Percentiles rank a stretch among this genome's conserved stretches.
These are phyloP conservation scores for Psittacula derbiana DNA, from an alignment of 2,797 vertebrate genomes.

Conservation along the genomic window DNA sequence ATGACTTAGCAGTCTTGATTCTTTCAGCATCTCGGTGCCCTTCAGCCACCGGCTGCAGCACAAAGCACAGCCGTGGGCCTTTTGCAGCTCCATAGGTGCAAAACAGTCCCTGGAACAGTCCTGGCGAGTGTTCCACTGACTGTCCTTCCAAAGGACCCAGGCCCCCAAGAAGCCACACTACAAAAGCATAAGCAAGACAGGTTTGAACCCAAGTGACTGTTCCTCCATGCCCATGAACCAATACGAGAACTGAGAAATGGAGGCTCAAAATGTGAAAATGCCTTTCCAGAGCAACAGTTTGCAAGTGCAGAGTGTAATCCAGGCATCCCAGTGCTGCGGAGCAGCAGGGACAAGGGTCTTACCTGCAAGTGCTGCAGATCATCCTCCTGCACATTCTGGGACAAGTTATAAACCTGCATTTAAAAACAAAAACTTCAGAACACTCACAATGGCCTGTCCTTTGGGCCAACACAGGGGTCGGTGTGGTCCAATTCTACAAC, in stretches of 20 bases:
- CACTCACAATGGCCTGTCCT: background rate
- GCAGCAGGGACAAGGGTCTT: background rate
- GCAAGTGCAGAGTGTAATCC: fast-evolving
- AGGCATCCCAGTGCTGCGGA: fast-evolving
- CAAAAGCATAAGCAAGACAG: fast-evolving
- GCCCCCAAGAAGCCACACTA: background rate
- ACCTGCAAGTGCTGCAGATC: slow-evolving; percentile 99
- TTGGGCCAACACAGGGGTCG: fast-evolving
- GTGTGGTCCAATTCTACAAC: background rate
- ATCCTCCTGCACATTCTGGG: slow-evolving; percentile 97
- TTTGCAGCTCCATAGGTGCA: background rate
- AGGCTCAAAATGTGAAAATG: fast-evolving
- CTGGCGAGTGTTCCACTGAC: background rate
- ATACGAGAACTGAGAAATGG: background rate
- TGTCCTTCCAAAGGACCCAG: background rate
- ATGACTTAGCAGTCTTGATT: background rate
- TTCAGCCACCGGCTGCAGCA: background rate
- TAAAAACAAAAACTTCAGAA: slow-evolving; percentile 3
- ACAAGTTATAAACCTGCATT: slow-evolving; percentile 96
- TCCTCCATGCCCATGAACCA: background rate
- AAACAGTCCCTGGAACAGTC: background rate
- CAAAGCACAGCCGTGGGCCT: background rate
- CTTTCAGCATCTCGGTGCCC: background rate
- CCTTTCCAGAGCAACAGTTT: background rate
- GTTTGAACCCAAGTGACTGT: background rate